Evolutionary conservation across 92 coral and sea anemone genomes (phyloP), one percentile per base, ranked within the genome.

Genomic region (Micromussa lordhowensis): DNA sequence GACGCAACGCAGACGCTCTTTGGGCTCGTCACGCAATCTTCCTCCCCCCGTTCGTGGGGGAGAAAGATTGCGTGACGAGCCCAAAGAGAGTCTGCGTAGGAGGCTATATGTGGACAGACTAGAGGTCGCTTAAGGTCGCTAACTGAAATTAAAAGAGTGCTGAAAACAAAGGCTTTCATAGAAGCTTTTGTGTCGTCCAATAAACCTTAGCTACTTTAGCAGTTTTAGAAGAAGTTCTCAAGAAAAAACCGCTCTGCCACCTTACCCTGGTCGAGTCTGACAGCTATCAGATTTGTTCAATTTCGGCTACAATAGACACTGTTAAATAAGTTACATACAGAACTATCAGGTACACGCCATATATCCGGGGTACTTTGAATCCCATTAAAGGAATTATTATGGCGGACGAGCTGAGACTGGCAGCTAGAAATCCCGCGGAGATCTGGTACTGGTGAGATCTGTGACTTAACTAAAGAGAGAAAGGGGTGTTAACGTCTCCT

Each of bases 401-500:
- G 40, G 96, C 99, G 12, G 99, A 97, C 13, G 99, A 96, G 61
- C 87, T 90, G 48, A 97, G 90, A 77, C 99, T 97, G 31, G 86
- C 61, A 24, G 98, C 96, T 40, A 97, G 92, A 66, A 97, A 97
- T n/a, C 93, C 90, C 26, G 97, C 94, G 38, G 99, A 97, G 79
- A 96, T 94, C 64, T 84, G 35, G 88, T 97, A 95, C 90, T 97
- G 99, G 74, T 95, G 87, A 74, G 40, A 81, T 63, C 73, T 75
- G 54, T 96, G 98, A 63, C 38, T 94, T 24, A 97, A 89, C 99
- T 97, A 87, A 21, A 53, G 77, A 90, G 68, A 77, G 30, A 77
- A 16, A 72, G 21, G 3, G n/a, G 4, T 72, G 77, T 72, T 31
- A 72, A 48, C 48, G 48, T 40, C 48, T 4, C 48, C 10, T 7